Percentiles rank a stretch among this genome's conserved stretches.
These are phyloP conservation scores for Xenotilapia leptura DNA, from an alignment of 2,113 vertebrate genomes.

Conservation along the genomic window DNA sequence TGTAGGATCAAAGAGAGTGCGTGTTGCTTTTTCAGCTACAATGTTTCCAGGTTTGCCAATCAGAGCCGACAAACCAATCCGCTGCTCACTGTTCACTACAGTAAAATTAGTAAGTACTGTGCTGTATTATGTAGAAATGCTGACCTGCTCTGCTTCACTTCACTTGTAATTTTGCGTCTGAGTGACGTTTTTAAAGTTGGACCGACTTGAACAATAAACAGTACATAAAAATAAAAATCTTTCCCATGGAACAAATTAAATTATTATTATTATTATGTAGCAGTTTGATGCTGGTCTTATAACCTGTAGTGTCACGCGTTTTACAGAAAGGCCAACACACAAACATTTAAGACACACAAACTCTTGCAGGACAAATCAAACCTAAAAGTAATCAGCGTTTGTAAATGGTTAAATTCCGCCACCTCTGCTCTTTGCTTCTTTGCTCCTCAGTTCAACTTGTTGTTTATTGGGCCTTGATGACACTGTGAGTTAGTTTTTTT, in stretches of 20 bases:
- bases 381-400: not conserved
- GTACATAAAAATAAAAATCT: not conserved
- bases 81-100: not conserved
- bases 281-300: not conserved
- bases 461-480: not conserved
- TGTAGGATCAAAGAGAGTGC: not conserved
- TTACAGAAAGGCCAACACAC: not conserved
- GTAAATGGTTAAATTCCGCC: fast-evolving
- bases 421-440: not conserved
- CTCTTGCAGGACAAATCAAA: not conserved
- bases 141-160: not conserved
- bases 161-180: not conserved
- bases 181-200: not conserved
- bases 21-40: not conserved
- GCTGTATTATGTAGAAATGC: not conserved
- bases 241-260: not conserved
- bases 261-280: not conserved
- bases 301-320: not conserved
- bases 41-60: not conserved
- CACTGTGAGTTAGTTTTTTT: not conserved
- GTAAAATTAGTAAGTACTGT: not conserved
- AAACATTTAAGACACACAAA: too few relatives aligned
- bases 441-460: not conserved
- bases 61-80: not conserved
- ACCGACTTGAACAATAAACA: not conserved